A percentile compares a stretch with the other conserved stretches of the same genome.
phyloP scores from a whole-genome alignment of 2,888 invertebrate species.

The Spialia ferax region DNA sequence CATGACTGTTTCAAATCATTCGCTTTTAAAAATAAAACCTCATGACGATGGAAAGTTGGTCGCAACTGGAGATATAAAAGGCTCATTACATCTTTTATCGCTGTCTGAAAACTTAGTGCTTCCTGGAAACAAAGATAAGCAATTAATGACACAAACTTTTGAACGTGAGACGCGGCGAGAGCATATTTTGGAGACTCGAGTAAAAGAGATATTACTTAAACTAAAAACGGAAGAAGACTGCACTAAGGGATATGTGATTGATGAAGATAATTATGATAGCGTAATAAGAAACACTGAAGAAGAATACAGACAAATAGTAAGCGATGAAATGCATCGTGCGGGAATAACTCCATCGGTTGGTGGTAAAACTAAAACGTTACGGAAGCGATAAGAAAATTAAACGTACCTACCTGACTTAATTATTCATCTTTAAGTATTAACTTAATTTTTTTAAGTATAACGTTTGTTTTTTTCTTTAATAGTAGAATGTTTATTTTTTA shows the following conservation, averaged over 20 bases:
- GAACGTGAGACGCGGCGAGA: slow-evolving; percentile 95
- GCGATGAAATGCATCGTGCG: slow-evolving; percentile 52
- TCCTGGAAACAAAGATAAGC: slow-evolving; percentile 90
- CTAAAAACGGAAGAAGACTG: slow-evolving; percentile 67
- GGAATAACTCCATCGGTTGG: slow-evolving; percentile 41
- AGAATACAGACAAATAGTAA: slow-evolving; percentile 75
- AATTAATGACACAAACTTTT: slow-evolving; percentile 89
- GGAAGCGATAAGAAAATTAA: too few species aligned
- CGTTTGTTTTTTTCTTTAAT: too few species aligned
- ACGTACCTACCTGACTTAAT: too few species aligned
- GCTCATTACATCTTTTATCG: slow-evolving; percentile 88
- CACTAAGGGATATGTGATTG: slow-evolving; percentile 48
- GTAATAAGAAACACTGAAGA: slow-evolving; percentile 61
- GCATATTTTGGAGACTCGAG: slow-evolving; percentile 94
- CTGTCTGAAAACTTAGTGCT: slow-evolving; percentile 88
- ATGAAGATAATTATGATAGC: slow-evolving; percentile 52
- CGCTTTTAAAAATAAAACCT: slow-evolving; percentile 88
- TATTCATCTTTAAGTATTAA: too few species aligned
- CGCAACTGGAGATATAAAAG: slow-evolving; percentile 89
- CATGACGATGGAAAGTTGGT: slow-evolving; percentile 87
- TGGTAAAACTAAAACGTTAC: slow-evolving; percentile 6
- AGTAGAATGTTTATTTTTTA: too few species aligned
- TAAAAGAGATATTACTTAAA: slow-evolving; percentile 91
- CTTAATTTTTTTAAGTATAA: too few species aligned
- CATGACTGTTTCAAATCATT: slow-evolving; percentile 83